Conservation (phyloP, 2,113 vertebrate genomes). For the Prolemur simus region DNA sequence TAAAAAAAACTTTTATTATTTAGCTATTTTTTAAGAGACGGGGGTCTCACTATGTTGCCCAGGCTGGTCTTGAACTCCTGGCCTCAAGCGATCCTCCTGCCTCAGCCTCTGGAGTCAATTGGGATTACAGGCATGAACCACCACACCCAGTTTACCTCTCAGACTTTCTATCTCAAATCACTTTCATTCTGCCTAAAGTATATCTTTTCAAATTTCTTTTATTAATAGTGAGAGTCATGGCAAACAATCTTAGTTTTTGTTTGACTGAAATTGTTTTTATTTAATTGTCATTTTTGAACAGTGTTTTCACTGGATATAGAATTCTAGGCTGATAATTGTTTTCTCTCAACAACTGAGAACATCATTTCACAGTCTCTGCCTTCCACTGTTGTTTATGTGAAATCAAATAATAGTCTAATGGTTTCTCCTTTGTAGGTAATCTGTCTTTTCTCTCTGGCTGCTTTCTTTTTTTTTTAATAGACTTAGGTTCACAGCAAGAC, state of each 20-base stretch:
- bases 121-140: too few species aligned
- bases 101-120: too few species aligned
- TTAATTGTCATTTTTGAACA: neutral
- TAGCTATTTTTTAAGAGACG: too few species aligned
- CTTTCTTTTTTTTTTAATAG: neutral
- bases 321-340: neutral
- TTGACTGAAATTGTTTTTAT: neutral
- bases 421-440: neutral
- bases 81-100: too few species aligned
- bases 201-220: neutral
- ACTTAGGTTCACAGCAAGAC: neutral
- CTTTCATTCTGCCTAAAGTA: neutral
- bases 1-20: too few species aligned
- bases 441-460: neutral
- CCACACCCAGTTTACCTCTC: neutral
- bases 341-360: neutral
- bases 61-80: too few species aligned
- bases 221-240: neutral
- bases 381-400: slow-evolving; percentile 4
- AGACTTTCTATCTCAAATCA: neutral
- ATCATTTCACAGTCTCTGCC: neutral
- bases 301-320: neutral
- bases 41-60: too few species aligned
- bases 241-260: slow-evolving; percentile 22
- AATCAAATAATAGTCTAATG: slow-evolving; percentile 11